phyloP scores from a whole-genome alignment of 2,797 vertebrate genomes.

The Malacoctenus gilli region DNA sequence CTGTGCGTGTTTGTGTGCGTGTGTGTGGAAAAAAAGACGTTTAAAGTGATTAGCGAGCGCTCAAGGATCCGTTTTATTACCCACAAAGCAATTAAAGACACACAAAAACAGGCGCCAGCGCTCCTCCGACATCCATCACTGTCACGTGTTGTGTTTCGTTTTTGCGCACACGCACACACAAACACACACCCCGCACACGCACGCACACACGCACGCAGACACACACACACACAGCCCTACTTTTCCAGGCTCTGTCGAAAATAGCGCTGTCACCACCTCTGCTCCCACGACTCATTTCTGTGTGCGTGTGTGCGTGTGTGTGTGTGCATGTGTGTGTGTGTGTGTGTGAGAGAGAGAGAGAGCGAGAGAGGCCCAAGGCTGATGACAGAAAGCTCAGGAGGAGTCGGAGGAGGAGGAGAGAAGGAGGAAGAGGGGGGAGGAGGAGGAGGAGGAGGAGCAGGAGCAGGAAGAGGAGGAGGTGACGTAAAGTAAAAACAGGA shows the following conservation, averaged over 20 bases:
- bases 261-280: slow-evolving; percentile 63
- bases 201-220: slow-evolving; percentile 11
- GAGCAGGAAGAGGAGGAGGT: slow-evolving; percentile 4
- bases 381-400: slow-evolving; percentile 56
- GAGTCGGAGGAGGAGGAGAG: slow-evolving; percentile 45
- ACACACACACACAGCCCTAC: slow-evolving; percentile 1
- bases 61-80: slow-evolving; percentile 35
- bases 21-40: slow-evolving; percentile 1
- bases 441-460: slow-evolving; percentile 46
- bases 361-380: slow-evolving; percentile 67
- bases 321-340: too few relatives aligned
- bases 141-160: slow-evolving; percentile 22
- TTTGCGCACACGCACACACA: neutral
- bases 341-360: slow-evolving; percentile 54
- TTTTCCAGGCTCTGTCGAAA: slow-evolving; percentile 34
- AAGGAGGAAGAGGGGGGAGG: too few relatives aligned
- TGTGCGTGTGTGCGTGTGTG: slow-evolving; percentile 14
- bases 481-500: too few relatives aligned
- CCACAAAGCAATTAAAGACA: slow-evolving; percentile 38
- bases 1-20: slow-evolving; percentile 6
- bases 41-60: slow-evolving; percentile 26
- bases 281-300: slow-evolving; percentile 49
- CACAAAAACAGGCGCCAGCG: slow-evolving; percentile 1
- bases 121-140: slow-evolving; percentile 33
- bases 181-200: slow-evolving; percentile 9